Conservation (phyloP, 1,140 invertebrate species). For the Saccostrea echinata region DNA sequence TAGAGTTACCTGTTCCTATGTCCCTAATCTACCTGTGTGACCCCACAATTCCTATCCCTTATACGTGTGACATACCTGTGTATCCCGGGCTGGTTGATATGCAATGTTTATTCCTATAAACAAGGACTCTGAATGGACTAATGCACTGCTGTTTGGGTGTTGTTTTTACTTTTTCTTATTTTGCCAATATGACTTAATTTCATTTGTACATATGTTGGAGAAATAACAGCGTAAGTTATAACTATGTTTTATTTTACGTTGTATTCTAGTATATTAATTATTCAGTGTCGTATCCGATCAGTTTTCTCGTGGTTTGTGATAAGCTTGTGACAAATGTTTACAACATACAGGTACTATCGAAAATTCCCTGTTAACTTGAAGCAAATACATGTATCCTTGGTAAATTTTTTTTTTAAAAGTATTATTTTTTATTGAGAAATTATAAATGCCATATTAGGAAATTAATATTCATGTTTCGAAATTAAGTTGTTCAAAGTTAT, state of each 20-base stretch:
- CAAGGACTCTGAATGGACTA: neutral
- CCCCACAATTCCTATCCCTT: neutral
- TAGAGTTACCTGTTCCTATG: neutral
- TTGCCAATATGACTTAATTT: neutral
- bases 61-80: neutral
- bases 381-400: neutral
- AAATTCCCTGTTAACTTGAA: neutral
- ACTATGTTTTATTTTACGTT: neutral
- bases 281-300: neutral
- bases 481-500: neutral
- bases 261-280: neutral
- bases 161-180: neutral
- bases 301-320: neutral
- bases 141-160: slow-evolving; percentile 28
- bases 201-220: neutral
- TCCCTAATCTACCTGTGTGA: slow-evolving; percentile 17
- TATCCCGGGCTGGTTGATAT: neutral
- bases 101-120: neutral
- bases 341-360: neutral
- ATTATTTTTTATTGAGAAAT: neutral
- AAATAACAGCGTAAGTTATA: neutral
- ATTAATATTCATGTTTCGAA: neutral
- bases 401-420: neutral
- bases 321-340: neutral
- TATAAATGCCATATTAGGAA: neutral